These are phyloP conservation scores for Noctua janthina DNA, from an alignment of 2,888 invertebrate species.

Conservation along the genomic window DNA sequence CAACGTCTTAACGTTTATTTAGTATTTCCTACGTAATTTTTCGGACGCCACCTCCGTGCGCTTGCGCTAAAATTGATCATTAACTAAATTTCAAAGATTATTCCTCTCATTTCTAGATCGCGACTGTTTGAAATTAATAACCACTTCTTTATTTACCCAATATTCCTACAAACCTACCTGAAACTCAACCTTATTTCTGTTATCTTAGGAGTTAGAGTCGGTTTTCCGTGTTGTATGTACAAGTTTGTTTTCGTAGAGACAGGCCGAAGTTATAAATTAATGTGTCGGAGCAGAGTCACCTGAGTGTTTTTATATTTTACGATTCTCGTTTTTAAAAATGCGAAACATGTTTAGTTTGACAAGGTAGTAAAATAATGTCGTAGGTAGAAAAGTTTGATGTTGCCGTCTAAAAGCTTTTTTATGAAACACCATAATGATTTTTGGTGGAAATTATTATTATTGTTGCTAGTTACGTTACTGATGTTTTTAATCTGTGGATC, in stretches of 20 bases:
- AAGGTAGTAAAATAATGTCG: constrained; percentile 65
- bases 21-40: constrained; percentile 67
- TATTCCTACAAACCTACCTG: background rate
- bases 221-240: background rate
- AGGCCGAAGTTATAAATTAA: constrained; percentile 77
- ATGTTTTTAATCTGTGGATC: constrained; percentile 47
- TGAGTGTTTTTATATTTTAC: constrained; percentile 81
- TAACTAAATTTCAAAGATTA: constrained; percentile 76
- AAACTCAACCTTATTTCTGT: constrained; percentile 35
- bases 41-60: constrained; percentile 66
- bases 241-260: constrained; percentile 58
- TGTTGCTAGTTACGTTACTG: constrained; percentile 15
- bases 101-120: constrained; percentile 73
- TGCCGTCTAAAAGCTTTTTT: constrained; percentile 64
- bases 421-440: constrained; percentile 49
- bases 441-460: constrained; percentile 56
- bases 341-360: constrained; percentile 74
- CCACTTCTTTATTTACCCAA: constrained; percentile 36
- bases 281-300: constrained; percentile 78
- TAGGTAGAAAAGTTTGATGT: constrained; percentile 64
- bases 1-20: constrained; percentile 70
- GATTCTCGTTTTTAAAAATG: constrained; percentile 74
- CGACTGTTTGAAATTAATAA: constrained; percentile 67
- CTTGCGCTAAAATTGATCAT: constrained; percentile 70
- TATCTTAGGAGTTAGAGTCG: background rate